A percentile compares a stretch with the other conserved stretches of the same genome.
Evolutionary conservation across 2,113 vertebrate species (phyloP).

Genomic region (Phasianus colchicus): DNA sequence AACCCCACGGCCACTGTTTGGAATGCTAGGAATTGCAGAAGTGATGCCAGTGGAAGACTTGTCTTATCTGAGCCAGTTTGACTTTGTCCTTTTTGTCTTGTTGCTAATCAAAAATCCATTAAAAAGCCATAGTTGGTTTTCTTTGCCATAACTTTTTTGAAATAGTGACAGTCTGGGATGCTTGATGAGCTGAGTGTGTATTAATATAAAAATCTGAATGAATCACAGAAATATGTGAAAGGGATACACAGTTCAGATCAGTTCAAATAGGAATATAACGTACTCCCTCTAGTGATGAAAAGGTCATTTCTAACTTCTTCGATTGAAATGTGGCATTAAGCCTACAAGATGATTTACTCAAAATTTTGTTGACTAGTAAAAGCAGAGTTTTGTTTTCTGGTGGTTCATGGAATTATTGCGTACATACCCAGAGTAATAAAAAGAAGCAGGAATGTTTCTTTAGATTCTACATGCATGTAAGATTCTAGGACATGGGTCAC

Average conservation of each 20-base stretch:
- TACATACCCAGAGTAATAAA: neutral
- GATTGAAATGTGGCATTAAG: neutral
- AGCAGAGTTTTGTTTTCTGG: neutral
- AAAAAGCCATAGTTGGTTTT: neutral
- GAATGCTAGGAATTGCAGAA: neutral
- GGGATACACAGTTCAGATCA: neutral
- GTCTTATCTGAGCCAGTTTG: neutral
- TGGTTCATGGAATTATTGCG: neutral
- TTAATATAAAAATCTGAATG: neutral
- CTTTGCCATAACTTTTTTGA: neutral
- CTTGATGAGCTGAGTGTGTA: neutral
- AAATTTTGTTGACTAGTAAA: neutral
- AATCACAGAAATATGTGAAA: neutral
- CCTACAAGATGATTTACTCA: neutral
- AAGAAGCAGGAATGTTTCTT: neutral
- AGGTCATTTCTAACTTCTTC: neutral
- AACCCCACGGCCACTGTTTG: neutral
- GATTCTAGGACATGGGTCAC: neutral
- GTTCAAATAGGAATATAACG: neutral
- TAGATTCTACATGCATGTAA: neutral
- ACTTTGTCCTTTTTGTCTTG: neutral
- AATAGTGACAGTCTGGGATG: neutral
- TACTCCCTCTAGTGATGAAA: neutral
- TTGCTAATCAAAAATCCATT: neutral
- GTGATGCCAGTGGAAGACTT: neutral